A percentile compares a stretch with the other conserved stretches of the same genome.
Conservation (phyloP, 2,113 vertebrate genomes). For the Poicephalus meyeri region DNA sequence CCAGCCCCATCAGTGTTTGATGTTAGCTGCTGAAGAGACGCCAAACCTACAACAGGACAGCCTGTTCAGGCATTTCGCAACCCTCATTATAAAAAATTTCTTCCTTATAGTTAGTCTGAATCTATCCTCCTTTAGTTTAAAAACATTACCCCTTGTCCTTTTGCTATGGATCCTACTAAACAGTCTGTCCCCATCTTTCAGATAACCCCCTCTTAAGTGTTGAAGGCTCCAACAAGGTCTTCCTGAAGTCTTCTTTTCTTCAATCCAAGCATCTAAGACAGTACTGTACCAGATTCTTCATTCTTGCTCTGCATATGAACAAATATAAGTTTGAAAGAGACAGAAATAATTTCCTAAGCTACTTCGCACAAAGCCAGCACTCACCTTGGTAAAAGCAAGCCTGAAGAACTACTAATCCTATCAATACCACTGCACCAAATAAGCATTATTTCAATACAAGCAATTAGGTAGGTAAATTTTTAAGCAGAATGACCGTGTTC, state of each 20-base stretch:
- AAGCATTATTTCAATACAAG: not conserved
- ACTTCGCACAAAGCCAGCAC: not conserved
- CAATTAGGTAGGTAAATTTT: not conserved
- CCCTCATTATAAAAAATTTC: fast-evolving
- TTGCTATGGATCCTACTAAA: not conserved
- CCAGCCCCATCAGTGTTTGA: not conserved
- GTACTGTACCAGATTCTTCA: not conserved
- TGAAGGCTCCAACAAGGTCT: not conserved
- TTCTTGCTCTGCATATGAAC: not conserved
- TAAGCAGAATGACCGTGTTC: not conserved
- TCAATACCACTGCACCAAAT: not conserved
- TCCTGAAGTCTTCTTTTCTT: not conserved
- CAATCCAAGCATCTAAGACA: not conserved
- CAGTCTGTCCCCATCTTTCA: not conserved
- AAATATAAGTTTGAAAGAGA: not conserved
- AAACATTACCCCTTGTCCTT: not conserved
- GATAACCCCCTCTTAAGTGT: too few species aligned
- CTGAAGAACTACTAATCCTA: not conserved
- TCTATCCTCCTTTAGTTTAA: not conserved
- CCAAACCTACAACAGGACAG: not conserved
- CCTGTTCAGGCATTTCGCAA: not conserved
- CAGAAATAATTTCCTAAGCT: not conserved
- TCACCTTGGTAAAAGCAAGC: not conserved
- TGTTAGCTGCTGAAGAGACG: not conserved
- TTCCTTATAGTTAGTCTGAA: not conserved